These are phyloP conservation scores for Dryocosmus kuriphilus DNA, from an alignment of 2,888 invertebrate species.

Conservation along the genomic window DNA sequence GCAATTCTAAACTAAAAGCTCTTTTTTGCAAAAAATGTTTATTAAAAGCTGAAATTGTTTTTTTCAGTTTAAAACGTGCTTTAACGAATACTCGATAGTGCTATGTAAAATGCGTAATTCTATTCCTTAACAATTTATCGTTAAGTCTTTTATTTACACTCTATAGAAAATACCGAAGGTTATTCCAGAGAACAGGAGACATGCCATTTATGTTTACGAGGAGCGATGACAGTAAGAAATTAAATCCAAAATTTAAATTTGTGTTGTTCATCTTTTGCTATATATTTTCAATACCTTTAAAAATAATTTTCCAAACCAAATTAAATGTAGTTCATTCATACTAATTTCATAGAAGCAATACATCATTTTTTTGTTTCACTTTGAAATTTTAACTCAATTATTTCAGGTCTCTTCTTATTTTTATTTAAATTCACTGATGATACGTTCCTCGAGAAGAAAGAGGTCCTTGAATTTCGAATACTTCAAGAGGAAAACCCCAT, in stretches of 20 bases:
- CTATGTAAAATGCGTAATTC: neutral
- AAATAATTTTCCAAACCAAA: neutral
- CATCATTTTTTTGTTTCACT: too few relatives aligned
- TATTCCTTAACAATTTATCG: neutral
- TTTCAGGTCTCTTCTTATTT: neutral
- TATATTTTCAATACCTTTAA: neutral
- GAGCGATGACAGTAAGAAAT: neutral
- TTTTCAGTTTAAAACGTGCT: neutral
- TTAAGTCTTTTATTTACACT: neutral
- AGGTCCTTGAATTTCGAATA: neutral
- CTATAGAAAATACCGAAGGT: neutral
- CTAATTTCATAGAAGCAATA: too few relatives aligned
- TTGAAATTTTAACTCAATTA: too few relatives aligned
- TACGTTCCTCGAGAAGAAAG: neutral
- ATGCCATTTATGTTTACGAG: neutral
- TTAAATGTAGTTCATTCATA: too few relatives aligned
- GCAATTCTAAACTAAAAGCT: neutral
- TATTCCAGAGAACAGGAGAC: neutral
- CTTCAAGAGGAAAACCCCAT: neutral
- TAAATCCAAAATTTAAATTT: neutral
- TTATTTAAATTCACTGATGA: neutral
- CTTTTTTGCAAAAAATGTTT: neutral
- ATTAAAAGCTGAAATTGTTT: neutral
- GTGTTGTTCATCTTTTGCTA: neutral
- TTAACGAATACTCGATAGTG: neutral